Evolutionary conservation across 2,113 vertebrate genomes (phyloP), one percentile per base, ranked within the genome.

Genomic region (Coracopsis vasa): DNA sequence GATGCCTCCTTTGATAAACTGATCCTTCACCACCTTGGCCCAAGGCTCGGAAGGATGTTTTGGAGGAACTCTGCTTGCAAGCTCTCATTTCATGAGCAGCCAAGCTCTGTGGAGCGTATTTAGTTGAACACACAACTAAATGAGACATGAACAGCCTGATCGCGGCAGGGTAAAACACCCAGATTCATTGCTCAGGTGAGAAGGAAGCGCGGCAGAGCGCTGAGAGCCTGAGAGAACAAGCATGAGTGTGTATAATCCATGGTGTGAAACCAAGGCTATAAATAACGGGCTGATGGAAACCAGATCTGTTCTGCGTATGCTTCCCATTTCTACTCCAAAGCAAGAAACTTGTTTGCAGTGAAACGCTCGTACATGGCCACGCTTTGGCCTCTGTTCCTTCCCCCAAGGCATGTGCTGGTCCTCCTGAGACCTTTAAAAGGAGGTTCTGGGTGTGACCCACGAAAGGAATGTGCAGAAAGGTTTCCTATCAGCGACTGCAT

Each of bases 281-380:
- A 96, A 95, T 94, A 95, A 94, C 0, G 0, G 67, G 33, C 89
- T 95, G 95, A 96, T 95, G 92, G 94, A 83, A 91, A 90, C 84
- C 97, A 95, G 92, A 86, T 39, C 91, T 80, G 71, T n/a, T 71
- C 70, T 79, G 71, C 6, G 10, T 35, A 2, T 82, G 74, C 72
- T 95, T 93, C 67, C 77, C 47, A 35, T 93, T 94, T 35, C 91
- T 86, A 7, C 61, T 84, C 85, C 88, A 81, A 53, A 80, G 78
- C 79, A 81, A 95, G 85, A 20, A 91, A 25, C 79, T 77, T 21
- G 0, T 71, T 61, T 86, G 77, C 84, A 95, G 53, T 33, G 69
- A 42, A 80, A 90, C 1, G 0, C 39, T 95, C 48, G 2, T 51
- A 60, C 45, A 13, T 11, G 74, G 88, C 80, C 72, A 25, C 6